Percentiles rank a stretch among this genome's conserved stretches.
These are phyloP conservation scores for Epinephelus lanceolatus DNA, from an alignment of 2,113 vertebrate species.

Conservation along the genomic window DNA sequence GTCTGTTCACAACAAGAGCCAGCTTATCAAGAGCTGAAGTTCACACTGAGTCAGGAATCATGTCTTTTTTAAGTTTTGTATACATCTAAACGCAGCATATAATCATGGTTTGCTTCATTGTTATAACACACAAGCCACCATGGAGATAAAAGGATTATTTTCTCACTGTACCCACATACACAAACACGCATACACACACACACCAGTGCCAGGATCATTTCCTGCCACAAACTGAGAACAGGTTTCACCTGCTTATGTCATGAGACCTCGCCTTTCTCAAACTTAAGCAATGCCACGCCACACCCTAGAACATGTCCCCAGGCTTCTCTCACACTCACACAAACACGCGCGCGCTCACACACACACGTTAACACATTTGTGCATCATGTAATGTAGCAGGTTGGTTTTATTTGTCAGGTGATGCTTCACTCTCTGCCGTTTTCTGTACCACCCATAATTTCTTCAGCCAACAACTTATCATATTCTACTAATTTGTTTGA, in stretches of 20 bases:
- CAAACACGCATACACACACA: constrained; percentile 22
- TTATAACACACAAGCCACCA: constrained; percentile 6
- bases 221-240: constrained; percentile 71
- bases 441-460: neutral
- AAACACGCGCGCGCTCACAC: neutral
- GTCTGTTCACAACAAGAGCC: neutral
- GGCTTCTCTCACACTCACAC: constrained; percentile 34
- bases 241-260: constrained; percentile 81
- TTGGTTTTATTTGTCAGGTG: neutral
- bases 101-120: neutral
- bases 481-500: neutral
- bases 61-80: neutral
- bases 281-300: constrained; percentile 58
- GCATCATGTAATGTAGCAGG: neutral
- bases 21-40: neutral
- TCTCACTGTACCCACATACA: constrained; percentile 33
- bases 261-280: constrained; percentile 57
- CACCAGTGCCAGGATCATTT: constrained; percentile 65
- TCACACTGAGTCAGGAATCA: neutral
- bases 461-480: neutral
- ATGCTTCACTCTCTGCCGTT: neutral
- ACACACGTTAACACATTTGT: neutral
- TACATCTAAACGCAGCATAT: neutral
- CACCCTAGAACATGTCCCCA: constrained; percentile 61
- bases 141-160: constrained; percentile 38